Base-by-base conservation (phyloP, 2,797 vertebrate species). In the Gorsachius magnificus region DNA sequence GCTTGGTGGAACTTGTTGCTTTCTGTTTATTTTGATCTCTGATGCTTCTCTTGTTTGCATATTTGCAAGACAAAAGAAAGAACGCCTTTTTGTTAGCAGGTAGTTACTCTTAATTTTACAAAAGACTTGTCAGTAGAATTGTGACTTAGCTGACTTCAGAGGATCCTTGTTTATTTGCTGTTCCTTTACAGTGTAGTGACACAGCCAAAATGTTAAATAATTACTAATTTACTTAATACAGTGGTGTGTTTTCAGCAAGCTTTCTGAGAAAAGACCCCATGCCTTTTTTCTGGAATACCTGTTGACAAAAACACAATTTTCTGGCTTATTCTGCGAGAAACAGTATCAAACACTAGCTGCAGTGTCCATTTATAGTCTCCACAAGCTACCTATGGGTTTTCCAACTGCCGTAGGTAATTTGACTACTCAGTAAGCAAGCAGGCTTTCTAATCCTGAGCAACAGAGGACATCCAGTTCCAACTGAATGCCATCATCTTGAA, bases 361-460 rank as follows among this genome's bases (percentile, higher is more conserved):
- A 61, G 61, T 17, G 61, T 90, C 58, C 76, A 36, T 95, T 90
- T 95, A 65, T 92, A 72, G 91, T 36, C 72, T 85, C 75, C 50
- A 72, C 33, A 28, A 83, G 61, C 54, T 96, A 91, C 95, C 92
- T 94, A 48, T 87, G 79, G 87, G 71, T 83, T 91, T 92, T 95
- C 91, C 92, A 85, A 1, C 64, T 10, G 16, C 84, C 2, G 6
- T 80, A 63, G 75, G 92, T 96, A 93, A 93, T 93, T 89, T 92
- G 92, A 95, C 92, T 80, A 86, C 91, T 33, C 90, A 51, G 56
- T 79, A 85, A 89, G 77, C 41, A 76, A 82, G 89, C 71, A 93
- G 71, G 68, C 78, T 94, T 89, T 91, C 87, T 85, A 93, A 85
- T 92, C 84, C 63, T 51, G 57, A 89, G 89, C 78, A 64, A 25